phyloP scores from a whole-genome alignment of 2,888 invertebrate genomes.

The Encarsia formosa region DNA sequence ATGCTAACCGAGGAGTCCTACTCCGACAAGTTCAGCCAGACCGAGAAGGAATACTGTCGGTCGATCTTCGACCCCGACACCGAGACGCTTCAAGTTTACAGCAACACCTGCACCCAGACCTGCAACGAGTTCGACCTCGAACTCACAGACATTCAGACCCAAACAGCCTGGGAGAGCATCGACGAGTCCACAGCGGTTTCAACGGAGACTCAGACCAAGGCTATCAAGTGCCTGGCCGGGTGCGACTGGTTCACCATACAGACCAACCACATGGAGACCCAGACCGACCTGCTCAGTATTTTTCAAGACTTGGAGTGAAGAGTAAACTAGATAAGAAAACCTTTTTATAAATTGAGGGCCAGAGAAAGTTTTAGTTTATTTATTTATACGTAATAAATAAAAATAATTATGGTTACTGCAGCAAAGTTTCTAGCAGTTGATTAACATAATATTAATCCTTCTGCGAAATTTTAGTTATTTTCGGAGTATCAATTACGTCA shows the following conservation, averaged over 20 bases:
- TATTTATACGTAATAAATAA: no score
- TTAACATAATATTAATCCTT: no score
- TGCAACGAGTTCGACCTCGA: slow-evolving; percentile 58
- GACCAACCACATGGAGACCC: slow-evolving; percentile 56
- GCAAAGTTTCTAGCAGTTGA: no score
- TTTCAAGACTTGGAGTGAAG: slow-evolving; percentile 38
- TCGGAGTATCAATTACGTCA: no score
- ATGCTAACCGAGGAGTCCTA: slow-evolving; percentile 43
- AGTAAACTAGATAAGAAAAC: background rate
- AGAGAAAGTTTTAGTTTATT: no score
- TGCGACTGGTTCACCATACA: slow-evolving; percentile 43
- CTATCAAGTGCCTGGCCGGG: slow-evolving; percentile 32
- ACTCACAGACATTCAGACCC: slow-evolving; percentile 63
- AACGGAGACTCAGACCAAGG: slow-evolving; percentile 59
- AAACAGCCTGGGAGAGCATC: slow-evolving; percentile 58
- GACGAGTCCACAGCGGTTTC: slow-evolving; percentile 58
- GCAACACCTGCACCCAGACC: slow-evolving; percentile 55
- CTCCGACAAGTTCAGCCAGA: slow-evolving; percentile 41
- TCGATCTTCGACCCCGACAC: slow-evolving; percentile 43
- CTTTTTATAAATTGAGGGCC: no score
- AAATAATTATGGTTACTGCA: no score
- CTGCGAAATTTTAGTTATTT: no score
- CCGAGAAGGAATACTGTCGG: slow-evolving; percentile 42
- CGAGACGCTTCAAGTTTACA: slow-evolving; percentile 47
- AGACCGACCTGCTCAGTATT: slow-evolving; percentile 52